phyloP scores from a whole-genome alignment of 2,888 invertebrate species.

The Leptinotarsa haldemani region DNA sequence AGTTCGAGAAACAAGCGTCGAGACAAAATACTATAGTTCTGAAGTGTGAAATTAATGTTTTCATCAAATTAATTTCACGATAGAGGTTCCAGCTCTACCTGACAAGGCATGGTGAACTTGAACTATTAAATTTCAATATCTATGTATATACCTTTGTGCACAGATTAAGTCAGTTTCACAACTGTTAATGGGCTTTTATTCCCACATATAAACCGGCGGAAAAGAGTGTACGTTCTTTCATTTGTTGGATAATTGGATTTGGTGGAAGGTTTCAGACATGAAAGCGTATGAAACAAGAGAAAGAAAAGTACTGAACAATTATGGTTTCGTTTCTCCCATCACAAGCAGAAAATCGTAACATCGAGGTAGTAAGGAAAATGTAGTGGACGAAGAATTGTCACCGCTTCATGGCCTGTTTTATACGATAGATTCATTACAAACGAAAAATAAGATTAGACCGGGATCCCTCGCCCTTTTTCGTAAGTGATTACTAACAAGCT shows the following conservation, averaged over 20 bases:
- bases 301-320: background rate
- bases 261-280: background rate
- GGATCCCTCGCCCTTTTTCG: too few species aligned
- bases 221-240: background rate
- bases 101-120: background rate
- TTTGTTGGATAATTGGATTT: conserved; percentile 12
- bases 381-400: background rate
- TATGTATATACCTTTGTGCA: background rate
- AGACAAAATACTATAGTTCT: too few species aligned
- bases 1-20: too few species aligned
- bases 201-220: background rate
- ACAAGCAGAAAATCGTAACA: background rate
- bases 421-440: too few species aligned
- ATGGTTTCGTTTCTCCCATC: background rate
- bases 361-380: background rate
- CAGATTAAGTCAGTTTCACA: background rate
- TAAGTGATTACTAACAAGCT: too few species aligned
- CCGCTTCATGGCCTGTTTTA: background rate
- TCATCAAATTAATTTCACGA: too few species aligned
- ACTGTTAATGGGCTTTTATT: background rate
- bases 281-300: background rate
- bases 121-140: background rate
- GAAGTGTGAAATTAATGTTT: too few species aligned
- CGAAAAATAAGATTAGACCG: too few species aligned
- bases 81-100: too few species aligned